Percentiles rank a stretch among this genome's conserved stretches.
Conservation (phyloP, 2,797 vertebrate genomes). For the Petrocephalus sullivani region DNA sequence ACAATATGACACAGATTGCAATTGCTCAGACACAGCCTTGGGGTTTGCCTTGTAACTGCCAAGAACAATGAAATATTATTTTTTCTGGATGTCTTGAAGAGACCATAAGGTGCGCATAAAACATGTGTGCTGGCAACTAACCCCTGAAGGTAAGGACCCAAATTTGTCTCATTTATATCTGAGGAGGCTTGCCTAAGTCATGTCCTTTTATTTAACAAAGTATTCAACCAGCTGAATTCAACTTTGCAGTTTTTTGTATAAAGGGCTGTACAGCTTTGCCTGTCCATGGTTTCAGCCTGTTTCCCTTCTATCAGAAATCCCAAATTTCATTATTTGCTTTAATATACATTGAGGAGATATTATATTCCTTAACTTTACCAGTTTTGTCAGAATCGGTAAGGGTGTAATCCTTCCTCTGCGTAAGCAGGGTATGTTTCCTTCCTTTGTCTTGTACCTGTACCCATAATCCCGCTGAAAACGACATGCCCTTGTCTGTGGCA, state of each 20-base stretch:
- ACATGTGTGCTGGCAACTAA: not conserved
- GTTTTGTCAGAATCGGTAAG: not conserved
- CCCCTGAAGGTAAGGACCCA: not conserved
- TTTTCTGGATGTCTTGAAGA: not conserved
- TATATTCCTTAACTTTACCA: not conserved
- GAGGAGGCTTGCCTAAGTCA: not conserved
- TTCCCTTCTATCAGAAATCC: not conserved
- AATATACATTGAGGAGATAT: not conserved
- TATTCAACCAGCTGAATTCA: not conserved
- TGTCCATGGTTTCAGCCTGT: not conserved
- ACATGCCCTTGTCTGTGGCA: constrained; percentile 10
- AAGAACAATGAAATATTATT: not conserved
- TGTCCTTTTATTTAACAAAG: not conserved
- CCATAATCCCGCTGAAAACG: not conserved
- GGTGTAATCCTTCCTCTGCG: not conserved
- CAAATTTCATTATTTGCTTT: not conserved
- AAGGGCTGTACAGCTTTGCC: not conserved
- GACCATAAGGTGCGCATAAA: no score
- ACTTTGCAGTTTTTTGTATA: not conserved
- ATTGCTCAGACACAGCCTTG: not conserved
- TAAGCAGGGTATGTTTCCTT: not conserved
- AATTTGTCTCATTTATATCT: not conserved
- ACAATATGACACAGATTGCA: not conserved
- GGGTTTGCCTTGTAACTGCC: not conserved
- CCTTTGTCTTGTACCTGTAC: not conserved